These are phyloP conservation scores for Sarcophilus harrisii DNA, from an alignment of 2,797 vertebrate genomes.

Conservation along the genomic window DNA sequence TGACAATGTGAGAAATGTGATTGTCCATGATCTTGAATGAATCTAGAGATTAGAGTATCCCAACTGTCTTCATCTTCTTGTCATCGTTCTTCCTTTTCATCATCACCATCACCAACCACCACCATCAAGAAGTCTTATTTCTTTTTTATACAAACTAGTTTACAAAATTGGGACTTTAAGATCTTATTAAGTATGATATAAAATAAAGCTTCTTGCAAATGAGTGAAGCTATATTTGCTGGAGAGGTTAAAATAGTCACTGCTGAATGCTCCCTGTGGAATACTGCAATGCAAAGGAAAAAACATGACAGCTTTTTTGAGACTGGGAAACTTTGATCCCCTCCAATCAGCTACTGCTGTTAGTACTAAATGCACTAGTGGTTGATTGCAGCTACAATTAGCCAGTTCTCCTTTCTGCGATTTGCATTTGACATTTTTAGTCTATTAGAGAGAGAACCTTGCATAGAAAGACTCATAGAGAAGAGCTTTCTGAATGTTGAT, in stretches of 20 bases:
- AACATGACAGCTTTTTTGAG: neutral
- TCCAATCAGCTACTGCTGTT: neutral
- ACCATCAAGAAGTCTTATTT: neutral
- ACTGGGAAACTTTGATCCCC: neutral
- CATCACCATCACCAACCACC: neutral
- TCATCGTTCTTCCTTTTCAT: neutral
- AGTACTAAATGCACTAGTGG: neutral
- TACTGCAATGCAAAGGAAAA: neutral
- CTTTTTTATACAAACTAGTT: neutral
- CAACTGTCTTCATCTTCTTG: no score
- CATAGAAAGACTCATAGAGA: neutral
- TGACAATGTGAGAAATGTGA: neutral
- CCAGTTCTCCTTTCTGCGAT: neutral
- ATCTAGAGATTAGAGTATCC: neutral
- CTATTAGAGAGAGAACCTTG: neutral
- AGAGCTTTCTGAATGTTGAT: neutral
- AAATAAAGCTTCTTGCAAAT: neutral
- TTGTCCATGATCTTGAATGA: constrained; percentile 26
- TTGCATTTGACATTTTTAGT: neutral
- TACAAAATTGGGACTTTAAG: neutral
- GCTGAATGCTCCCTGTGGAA: neutral
- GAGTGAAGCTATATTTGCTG: neutral
- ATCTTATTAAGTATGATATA: neutral
- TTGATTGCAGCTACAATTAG: neutral
- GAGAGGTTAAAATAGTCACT: neutral